phyloP scores from a whole-genome alignment of 2,888 invertebrate species.

The Melangyna quadrimaculata region DNA sequence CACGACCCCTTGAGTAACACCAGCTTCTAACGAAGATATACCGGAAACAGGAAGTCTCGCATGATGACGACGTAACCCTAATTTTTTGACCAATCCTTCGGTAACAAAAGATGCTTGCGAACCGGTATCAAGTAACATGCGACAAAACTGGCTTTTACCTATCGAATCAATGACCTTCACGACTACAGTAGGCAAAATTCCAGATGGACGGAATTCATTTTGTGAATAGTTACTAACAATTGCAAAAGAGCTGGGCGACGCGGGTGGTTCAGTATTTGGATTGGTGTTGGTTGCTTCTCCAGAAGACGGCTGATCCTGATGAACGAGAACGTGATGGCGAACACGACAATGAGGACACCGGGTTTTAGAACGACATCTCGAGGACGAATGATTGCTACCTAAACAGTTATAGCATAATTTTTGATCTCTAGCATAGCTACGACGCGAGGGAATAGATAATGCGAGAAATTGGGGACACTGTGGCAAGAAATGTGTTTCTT shows the following conservation, averaged over 20 bases:
- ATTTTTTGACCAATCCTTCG: background rate
- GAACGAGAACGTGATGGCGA: slow-evolving; percentile 15
- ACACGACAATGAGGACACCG: slow-evolving; percentile 20
- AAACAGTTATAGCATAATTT: slow-evolving; percentile 12
- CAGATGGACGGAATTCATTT: background rate
- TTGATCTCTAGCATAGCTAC: slow-evolving; percentile 11
- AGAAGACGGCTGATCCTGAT: background rate
- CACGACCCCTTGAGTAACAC: background rate
- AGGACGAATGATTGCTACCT: slow-evolving; percentile 20
- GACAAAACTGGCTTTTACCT: background rate
- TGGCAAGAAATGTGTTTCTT: background rate
- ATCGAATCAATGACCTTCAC: background rate
- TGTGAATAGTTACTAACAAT: background rate
- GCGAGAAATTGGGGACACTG: slow-evolving; percentile 13
- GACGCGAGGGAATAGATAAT: slow-evolving; percentile 5
- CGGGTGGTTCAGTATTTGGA: background rate
- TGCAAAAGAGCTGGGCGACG: background rate
- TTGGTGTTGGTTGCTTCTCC: background rate
- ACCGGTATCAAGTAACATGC: background rate
- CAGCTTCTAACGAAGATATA: background rate
- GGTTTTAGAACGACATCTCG: slow-evolving; percentile 16
- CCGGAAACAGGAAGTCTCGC: background rate
- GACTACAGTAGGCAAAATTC: slow-evolving; percentile 11
- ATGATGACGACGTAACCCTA: background rate
- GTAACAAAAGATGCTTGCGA: background rate